Percentiles rank a stretch among this genome's conserved stretches.
These are phyloP conservation scores for Pelosia muscerda DNA, from an alignment of 2,888 invertebrate species.

Conservation along the genomic window DNA sequence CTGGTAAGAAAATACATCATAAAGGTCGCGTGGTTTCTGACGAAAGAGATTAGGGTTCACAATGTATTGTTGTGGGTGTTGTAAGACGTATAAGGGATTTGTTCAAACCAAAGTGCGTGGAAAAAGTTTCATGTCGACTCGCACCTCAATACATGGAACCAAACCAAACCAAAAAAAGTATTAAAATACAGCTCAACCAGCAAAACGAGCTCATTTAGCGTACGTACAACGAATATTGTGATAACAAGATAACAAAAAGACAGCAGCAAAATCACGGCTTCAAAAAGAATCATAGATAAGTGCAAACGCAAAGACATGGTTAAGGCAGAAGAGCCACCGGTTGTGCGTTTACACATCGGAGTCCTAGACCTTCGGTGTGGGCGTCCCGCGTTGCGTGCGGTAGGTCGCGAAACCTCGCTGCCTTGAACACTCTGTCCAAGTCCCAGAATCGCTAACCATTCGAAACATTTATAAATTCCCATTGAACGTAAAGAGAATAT, in stretches of 20 bases:
- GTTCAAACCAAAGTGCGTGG: neutral
- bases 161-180: too few species aligned
- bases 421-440: conserved; percentile 9
- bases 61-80: neutral
- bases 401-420: conserved; percentile 49
- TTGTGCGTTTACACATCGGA: conserved; percentile 42
- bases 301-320: conserved; percentile 10
- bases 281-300: neutral
- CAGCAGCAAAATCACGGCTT: neutral
- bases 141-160: neutral
- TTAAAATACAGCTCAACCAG: too few species aligned
- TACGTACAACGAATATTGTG: neutral
- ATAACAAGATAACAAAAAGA: neutral
- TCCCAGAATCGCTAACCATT: neutral
- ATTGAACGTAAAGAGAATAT: neutral
- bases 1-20: neutral
- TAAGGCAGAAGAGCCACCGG: conserved; percentile 38
- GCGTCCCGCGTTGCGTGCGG: conserved; percentile 50
- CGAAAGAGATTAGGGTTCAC: neutral
- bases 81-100: neutral
- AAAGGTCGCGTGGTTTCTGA: neutral
- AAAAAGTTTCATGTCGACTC: too few species aligned
- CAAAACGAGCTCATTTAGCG: too few species aligned
- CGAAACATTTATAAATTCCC: neutral
- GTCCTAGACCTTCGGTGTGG: conserved; percentile 53